A percentile compares a stretch with the other conserved stretches of the same genome.
phyloP scores from a whole-genome alignment of 2,888 invertebrate species.

The Orchesella flavescens region DNA sequence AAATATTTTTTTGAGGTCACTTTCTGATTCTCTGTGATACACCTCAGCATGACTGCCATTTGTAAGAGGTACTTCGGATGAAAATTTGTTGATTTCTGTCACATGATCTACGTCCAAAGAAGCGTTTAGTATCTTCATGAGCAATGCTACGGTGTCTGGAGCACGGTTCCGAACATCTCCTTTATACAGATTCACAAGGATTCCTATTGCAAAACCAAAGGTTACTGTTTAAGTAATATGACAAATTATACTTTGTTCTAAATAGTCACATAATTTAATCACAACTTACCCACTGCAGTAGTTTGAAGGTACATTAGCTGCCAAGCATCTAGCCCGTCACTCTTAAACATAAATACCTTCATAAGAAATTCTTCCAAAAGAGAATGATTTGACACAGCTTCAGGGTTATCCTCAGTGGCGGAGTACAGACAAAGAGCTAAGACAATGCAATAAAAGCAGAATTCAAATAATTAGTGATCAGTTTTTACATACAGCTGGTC shows the following conservation, averaged over 20 bases:
- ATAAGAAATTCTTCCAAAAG: conserved; percentile 73
- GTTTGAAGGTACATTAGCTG: conserved; percentile 75
- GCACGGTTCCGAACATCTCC: conserved; percentile 58
- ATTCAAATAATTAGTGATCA: no score
- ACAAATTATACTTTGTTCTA: no score
- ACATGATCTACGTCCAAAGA: conserved; percentile 78
- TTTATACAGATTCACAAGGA: conserved; percentile 73
- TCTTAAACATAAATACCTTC: conserved; percentile 45
- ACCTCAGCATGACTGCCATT: conserved; percentile 54
- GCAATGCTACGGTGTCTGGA: conserved; percentile 11
- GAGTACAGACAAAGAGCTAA: conserved; percentile 82
- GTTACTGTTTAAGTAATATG: neutral
- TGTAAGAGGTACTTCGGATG: conserved; percentile 59
- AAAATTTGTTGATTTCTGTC: conserved; percentile 57
- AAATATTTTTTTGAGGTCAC: conserved; percentile 60
- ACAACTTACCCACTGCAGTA: conserved; percentile 77
- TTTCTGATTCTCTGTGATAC: conserved; percentile 74
- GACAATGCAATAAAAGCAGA: conserved; percentile 68
- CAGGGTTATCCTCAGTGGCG: conserved; percentile 82
- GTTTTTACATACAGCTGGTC: neutral
- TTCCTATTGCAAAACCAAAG: conserved; percentile 71
- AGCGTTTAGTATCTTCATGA: conserved; percentile 75
- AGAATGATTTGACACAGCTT: conserved; percentile 78
- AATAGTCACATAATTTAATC: neutral
- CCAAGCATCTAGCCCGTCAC: conserved; percentile 2